phyloP scores from a whole-genome alignment of 2,888 invertebrate species.

The Lasioglossum marginatum region DNA sequence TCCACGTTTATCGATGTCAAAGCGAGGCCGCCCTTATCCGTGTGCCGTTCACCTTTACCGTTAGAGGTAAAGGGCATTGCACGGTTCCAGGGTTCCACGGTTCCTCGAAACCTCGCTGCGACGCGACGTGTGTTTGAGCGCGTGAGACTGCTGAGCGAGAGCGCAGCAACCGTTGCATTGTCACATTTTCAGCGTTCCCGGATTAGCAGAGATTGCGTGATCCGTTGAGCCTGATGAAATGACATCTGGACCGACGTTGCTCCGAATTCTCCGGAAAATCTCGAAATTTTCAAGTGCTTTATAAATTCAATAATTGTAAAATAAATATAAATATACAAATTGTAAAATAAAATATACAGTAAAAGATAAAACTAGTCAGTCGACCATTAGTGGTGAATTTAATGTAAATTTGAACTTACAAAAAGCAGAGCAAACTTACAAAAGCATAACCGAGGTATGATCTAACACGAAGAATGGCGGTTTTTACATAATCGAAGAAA shows the following conservation, averaged over 20 bases:
- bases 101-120: constrained; percentile 60
- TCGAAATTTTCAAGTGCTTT: not conserved
- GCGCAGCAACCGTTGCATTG: constrained; percentile 49
- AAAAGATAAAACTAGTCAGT: too few relatives aligned
- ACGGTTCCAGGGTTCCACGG: constrained; percentile 67
- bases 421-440: too few relatives aligned
- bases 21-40: constrained; percentile 46
- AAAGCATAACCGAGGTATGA: not conserved
- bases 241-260: not conserved
- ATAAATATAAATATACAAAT: too few relatives aligned
- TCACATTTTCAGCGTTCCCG: constrained; percentile 3
- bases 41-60: constrained; percentile 62
- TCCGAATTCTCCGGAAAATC: not conserved
- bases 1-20: constrained; percentile 15
- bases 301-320: too few relatives aligned
- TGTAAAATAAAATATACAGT: too few relatives aligned
- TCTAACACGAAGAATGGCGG: not conserved
- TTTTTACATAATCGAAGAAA: constrained; percentile 1
- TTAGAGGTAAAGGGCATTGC: constrained; percentile 69
- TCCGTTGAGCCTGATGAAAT: not conserved
- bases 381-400: not conserved
- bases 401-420: too few relatives aligned
- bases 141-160: not conserved
- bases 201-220: not conserved
- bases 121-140: constrained; percentile 25